A percentile compares a stretch with the other conserved stretches of the same genome.
Conservation (phyloP, 2,888 invertebrate species). For the Cataglyphis cursor region DNA sequence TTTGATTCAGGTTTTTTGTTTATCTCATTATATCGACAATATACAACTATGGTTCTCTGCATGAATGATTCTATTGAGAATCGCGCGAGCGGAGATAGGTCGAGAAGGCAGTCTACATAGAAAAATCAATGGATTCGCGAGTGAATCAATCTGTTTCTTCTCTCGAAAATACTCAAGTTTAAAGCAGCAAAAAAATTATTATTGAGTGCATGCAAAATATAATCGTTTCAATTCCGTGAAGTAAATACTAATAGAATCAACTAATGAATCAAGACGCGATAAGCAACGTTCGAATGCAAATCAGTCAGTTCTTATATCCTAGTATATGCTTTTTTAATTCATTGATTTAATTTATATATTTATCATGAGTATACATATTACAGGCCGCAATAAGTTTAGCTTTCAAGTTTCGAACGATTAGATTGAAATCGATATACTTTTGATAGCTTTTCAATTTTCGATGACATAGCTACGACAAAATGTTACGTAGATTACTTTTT, state of each 20-base stretch:
- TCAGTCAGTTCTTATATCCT: background rate
- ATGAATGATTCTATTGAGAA: conserved; percentile 82
- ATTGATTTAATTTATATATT: background rate
- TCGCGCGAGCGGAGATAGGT: conserved; percentile 67
- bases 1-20: conserved; percentile 39
- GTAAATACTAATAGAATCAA: background rate
- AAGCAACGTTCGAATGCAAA: background rate
- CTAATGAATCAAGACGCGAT: background rate
- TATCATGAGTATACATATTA: background rate
- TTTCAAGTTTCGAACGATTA: background rate
- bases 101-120: conserved; percentile 13
- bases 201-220: background rate
- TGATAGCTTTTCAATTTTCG: background rate
- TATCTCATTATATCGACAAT: conserved; percentile 34
- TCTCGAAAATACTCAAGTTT: conserved; percentile 40
- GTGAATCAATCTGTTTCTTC: conserved; percentile 42
- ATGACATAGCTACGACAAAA: background rate
- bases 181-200: background rate
- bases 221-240: background rate
- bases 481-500: background rate
- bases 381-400: background rate
- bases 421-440: background rate
- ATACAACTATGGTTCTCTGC: conserved; percentile 64
- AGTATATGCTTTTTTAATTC: background rate
- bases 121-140: conserved; percentile 57